Base-by-base conservation (phyloP, 2,797 vertebrate species). In the Luscinia luscinia region DNA sequence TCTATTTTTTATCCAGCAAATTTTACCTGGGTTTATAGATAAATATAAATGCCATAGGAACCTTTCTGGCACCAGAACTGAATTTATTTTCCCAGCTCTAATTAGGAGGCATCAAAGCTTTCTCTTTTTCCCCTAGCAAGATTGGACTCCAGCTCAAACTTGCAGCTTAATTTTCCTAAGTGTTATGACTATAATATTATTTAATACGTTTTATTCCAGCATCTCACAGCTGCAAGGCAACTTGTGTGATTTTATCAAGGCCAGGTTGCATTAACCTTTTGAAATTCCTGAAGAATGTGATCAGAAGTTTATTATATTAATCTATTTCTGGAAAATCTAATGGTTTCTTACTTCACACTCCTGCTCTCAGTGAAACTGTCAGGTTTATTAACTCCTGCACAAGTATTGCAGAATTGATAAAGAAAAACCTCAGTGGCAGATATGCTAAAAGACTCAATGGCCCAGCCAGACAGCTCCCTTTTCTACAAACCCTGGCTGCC, bases 81-180 rank as follows among this genome's bases (percentile, higher is more conserved):
- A 48, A 62, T 90, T 92, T 55, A 23, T 84, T 89, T 82, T 89
- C 63, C 74, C 80, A 79, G 55, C 8, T 90, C n/a, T 87, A 79
- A 90, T 82, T 73, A 84, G n/a, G 40, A 94, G 21, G 26, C 55
- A 92, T 82, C 62, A 86, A 84, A 95, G 48, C 24, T 82, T 90
- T 81, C 43, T 75, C 32, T n/a, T 68, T 46, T 78, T 62, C 19
- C 28, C 19, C 51, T 59, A 88, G 63, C 52, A 89, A 46, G 52
- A 30, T 46, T 38, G n/a, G n/a, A 72, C 57, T 87, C 75, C 61
- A 79, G 70, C 77, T 96, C 59, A 87, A 92, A 81, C 51, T 90
- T 91, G 61, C 26, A 91, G 36, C 67, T 76, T 74, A 76, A 83
- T 94, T 92, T 93, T 84, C 70, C 14, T 67, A 79, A 87, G 54